phyloP scores from a whole-genome alignment of 30 jellyfish, hydroid and myxozoan species.

The Chrysaora quinquecirrha region DNA sequence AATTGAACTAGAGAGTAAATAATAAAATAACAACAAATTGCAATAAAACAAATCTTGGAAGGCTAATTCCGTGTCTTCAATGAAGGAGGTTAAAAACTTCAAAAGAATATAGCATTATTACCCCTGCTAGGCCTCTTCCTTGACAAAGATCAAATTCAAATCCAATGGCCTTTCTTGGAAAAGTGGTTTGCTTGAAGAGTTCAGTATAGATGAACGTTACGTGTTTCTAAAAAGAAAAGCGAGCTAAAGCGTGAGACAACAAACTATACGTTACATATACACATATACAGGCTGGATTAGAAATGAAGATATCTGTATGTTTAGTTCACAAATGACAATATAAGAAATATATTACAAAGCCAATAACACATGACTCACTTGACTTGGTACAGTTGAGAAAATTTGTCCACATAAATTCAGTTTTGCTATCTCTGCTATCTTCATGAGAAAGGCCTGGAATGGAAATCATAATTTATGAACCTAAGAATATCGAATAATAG shows the following conservation, averaged over 20 bases:
- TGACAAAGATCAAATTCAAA: slow-evolving; percentile 81
- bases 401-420: slow-evolving; percentile 45
- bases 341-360: too few species aligned
- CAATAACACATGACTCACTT: too few species aligned
- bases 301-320: background rate
- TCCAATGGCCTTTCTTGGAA: slow-evolving; percentile 91
- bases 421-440: slow-evolving; percentile 49
- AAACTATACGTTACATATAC: background rate
- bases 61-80: too few species aligned
- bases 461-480: background rate
- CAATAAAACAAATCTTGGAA: too few species aligned
- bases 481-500: too few species aligned
- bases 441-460: slow-evolving; percentile 36
- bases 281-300: background rate
- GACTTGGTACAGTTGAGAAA: slow-evolving; percentile 38
- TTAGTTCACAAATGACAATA: too few species aligned
- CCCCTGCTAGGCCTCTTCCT: slow-evolving; percentile 80
- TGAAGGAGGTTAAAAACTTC: too few species aligned
- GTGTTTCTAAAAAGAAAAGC: slow-evolving; percentile 71
- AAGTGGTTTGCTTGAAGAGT: slow-evolving; percentile 72
- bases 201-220: slow-evolving; percentile 73
- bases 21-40: too few species aligned
- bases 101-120: too few species aligned
- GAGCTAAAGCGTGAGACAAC: too few species aligned
- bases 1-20: background rate